Conservation (phyloP, 2,888 invertebrate species). For the Ophion obscuratus region DNA sequence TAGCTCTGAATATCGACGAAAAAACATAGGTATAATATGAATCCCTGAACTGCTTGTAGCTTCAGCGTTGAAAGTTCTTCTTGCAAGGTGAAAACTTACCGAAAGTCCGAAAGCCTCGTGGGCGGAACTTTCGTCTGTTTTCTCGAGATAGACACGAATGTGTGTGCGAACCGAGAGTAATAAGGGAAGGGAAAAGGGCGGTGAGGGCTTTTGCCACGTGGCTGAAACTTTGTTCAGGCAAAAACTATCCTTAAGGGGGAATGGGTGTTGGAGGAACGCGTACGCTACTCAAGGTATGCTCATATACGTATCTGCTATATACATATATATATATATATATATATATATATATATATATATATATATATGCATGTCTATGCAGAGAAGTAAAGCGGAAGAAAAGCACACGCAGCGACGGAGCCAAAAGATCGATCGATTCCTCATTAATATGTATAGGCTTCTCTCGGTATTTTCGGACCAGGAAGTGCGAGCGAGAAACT, state of each 20-base stretch:
- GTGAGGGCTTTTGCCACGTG: conserved; percentile 26
- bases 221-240: conserved; percentile 37
- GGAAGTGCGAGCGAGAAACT: conserved; percentile 43
- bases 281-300: conserved; percentile 8
- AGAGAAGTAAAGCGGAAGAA: conserved; percentile 20
- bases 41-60: not conserved
- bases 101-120: not conserved
- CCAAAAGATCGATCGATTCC: conserved; percentile 66
- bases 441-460: conserved; percentile 73
- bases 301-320: not conserved
- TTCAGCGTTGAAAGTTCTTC: not conserved
- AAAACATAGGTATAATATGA: not conserved
- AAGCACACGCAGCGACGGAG: conserved; percentile 25
- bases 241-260: conserved; percentile 50
- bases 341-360: not conserved
- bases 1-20: not conserved
- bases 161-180: conserved; percentile 3
- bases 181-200: conserved; percentile 26
- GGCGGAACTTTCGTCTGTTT: not conserved
- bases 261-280: conserved; percentile 23
- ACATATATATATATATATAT: no score
- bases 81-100: not conserved
- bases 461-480: conserved; percentile 65
- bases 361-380: conserved; percentile 15
- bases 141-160: not conserved